phyloP scores from a whole-genome alignment of 2,797 vertebrate species.

The Melanogrammus aeglefinus region DNA sequence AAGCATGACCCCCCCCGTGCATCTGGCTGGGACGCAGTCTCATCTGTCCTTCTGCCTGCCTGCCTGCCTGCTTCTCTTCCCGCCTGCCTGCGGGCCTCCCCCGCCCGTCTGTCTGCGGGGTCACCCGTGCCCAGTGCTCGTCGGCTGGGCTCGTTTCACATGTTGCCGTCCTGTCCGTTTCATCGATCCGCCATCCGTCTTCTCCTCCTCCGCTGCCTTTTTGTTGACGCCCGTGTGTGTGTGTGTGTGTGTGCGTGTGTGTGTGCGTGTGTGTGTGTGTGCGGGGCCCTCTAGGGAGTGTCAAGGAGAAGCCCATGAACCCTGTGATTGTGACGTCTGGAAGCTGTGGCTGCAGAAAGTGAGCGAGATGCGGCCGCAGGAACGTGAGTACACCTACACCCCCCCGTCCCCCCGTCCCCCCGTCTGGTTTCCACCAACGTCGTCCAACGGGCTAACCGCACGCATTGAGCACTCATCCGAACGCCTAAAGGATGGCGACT shows the following conservation, averaged over 20 bases:
- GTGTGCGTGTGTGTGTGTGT: constrained; percentile 3
- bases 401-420: too few relatives aligned
- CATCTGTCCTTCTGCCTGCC: not conserved
- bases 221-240: not conserved
- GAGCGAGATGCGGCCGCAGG: constrained; percentile 93
- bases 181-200: constrained; percentile 10
- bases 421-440: too few relatives aligned
- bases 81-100: too few relatives aligned
- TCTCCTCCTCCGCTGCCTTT: not conserved
- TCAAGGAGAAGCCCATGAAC: constrained; percentile 95
- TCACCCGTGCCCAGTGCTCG: not conserved
- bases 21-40: not conserved
- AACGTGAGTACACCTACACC: constrained; percentile 84
- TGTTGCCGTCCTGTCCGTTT: not conserved
- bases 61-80: not conserved
- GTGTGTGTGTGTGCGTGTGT: constrained; percentile 3
- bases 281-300: constrained; percentile 82
- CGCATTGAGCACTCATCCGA: too few relatives aligned
- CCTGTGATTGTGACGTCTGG: constrained; percentile 96
- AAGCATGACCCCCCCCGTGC: not conserved
- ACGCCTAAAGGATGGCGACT: too few relatives aligned
- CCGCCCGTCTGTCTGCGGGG: not conserved
- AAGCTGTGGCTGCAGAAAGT: constrained; percentile 97
- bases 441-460: too few relatives aligned
- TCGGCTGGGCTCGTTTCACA: not conserved